Conservation (phyloP, 2,113 vertebrate species). For the Emydocephalus ijimae region DNA sequence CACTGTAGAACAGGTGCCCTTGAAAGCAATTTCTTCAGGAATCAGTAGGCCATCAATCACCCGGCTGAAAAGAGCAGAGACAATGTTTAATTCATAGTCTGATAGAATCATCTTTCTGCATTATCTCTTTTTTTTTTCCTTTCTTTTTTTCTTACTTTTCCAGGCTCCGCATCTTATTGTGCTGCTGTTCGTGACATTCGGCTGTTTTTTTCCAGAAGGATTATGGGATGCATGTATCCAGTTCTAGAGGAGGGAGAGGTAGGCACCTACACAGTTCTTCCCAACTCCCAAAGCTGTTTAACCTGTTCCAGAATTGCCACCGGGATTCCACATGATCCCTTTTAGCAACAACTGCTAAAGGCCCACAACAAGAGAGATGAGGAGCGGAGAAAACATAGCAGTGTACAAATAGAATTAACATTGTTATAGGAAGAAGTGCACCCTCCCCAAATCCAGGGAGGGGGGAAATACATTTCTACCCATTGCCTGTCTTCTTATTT, state of each 20-base stretch:
- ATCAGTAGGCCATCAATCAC: slow-evolving; percentile 59
- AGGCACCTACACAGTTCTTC: slow-evolving; percentile 26
- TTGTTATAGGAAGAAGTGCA: background rate
- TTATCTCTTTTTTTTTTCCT: slow-evolving; percentile 13
- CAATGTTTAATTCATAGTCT: slow-evolving; percentile 64
- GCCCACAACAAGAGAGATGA: background rate
- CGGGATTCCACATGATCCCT: background rate
- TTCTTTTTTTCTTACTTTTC: background rate
- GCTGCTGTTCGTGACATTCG: slow-evolving; percentile 65
- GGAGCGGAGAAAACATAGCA: accelerated
- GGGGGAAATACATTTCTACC: background rate
- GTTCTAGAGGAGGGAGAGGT: slow-evolving; percentile 65
- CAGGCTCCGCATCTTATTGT: slow-evolving; percentile 67
- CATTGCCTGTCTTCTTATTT: background rate
- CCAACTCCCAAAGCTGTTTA: background rate
- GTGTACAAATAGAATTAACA: background rate
- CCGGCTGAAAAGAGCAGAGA: slow-evolving; percentile 52
- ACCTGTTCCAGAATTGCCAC: background rate
- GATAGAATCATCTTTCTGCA: slow-evolving; percentile 48
- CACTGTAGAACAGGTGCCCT: slow-evolving; percentile 57
- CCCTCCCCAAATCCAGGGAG: background rate
- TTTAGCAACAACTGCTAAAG: background rate
- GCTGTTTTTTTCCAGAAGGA: slow-evolving; percentile 70
- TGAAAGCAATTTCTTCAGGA: slow-evolving; percentile 60
- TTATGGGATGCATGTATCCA: slow-evolving; percentile 57